Conservation (phyloP, 1,140 invertebrate species). For the Caenorhabditis brenneri region DNA sequence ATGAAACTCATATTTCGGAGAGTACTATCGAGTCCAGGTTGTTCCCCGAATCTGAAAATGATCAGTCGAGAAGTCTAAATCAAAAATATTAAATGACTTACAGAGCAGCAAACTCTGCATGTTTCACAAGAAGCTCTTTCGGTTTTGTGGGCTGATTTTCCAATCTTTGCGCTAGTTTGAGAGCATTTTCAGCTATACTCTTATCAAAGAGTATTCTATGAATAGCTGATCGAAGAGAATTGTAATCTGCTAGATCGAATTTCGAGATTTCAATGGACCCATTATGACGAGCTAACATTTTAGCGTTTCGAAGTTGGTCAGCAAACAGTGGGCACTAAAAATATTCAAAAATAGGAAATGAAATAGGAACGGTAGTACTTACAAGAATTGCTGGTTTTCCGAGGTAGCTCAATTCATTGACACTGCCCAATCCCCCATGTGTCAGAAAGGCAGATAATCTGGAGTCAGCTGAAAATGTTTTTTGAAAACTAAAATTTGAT, state of each 20-base stretch:
- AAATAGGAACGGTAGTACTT: neutral
- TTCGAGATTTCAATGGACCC: constrained; percentile 49
- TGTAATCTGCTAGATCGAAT: constrained; percentile 12
- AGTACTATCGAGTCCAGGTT: neutral
- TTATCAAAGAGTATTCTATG: constrained; percentile 39
- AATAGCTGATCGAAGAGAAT: constrained; percentile 40
- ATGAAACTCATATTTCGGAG: neutral
- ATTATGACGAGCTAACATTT: constrained; percentile 52
- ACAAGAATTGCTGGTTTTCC: constrained; percentile 60
- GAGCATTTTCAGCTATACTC: neutral
- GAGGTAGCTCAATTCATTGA: constrained; percentile 57
- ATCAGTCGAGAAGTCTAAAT: neutral
- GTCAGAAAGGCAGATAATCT: constrained; percentile 60
- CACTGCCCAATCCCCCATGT: constrained; percentile 62
- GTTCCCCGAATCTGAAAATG: constrained; percentile 39
- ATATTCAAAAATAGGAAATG: neutral
- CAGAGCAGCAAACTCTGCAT: neutral
- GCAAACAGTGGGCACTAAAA: constrained; percentile 59
- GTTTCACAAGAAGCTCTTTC: constrained; percentile 10
- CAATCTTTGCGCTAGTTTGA: neutral
- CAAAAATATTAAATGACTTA: neutral
- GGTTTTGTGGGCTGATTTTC: neutral
- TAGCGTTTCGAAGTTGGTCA: constrained; percentile 60
- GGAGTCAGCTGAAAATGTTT: constrained; percentile 52
- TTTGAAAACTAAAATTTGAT: neutral